Conservation (phyloP, 2,113 vertebrate species). For the Carassius carassius region DNA sequence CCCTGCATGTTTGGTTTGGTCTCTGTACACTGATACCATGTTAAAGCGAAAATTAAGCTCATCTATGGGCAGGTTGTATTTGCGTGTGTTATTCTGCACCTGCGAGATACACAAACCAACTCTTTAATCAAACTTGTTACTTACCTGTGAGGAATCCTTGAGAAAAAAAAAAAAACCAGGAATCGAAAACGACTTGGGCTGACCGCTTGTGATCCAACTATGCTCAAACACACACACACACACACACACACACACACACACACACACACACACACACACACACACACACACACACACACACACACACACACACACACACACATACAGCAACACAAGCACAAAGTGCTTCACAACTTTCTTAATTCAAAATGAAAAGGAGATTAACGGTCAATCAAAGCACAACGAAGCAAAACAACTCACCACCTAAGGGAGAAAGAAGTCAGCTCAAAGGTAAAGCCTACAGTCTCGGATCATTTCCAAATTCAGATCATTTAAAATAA, state of each 20-base stretch:
- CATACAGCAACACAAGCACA: no score
- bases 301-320: no score
- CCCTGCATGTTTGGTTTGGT: slow-evolving; percentile 65
- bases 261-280: no score
- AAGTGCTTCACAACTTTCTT: no score
- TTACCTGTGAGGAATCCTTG: slow-evolving; percentile 83
- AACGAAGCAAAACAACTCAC: background rate
- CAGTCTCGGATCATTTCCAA: slow-evolving; percentile 13
- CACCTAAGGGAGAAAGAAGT: background rate
- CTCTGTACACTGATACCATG: slow-evolving; percentile 75
- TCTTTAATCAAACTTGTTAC: slow-evolving; percentile 2
- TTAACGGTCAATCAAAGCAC: background rate
- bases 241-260: no score
- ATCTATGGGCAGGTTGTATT: slow-evolving; percentile 84
- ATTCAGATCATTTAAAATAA: slow-evolving; percentile 11
- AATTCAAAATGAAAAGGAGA: background rate
- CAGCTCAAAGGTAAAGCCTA: background rate
- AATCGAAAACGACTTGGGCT: slow-evolving; percentile 82
- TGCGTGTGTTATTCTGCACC: slow-evolving; percentile 85
- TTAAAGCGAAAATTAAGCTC: slow-evolving; percentile 84
- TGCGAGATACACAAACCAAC: slow-evolving; percentile 30
- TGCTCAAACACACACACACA: slow-evolving; percentile 57
- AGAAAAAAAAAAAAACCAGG: slow-evolving; percentile 84
- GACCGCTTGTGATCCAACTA: slow-evolving; percentile 76
- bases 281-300: no score